Evolutionary conservation across 2,113 vertebrate genomes (phyloP).

Genomic region (Urocynchramus pylzowi): DNA sequence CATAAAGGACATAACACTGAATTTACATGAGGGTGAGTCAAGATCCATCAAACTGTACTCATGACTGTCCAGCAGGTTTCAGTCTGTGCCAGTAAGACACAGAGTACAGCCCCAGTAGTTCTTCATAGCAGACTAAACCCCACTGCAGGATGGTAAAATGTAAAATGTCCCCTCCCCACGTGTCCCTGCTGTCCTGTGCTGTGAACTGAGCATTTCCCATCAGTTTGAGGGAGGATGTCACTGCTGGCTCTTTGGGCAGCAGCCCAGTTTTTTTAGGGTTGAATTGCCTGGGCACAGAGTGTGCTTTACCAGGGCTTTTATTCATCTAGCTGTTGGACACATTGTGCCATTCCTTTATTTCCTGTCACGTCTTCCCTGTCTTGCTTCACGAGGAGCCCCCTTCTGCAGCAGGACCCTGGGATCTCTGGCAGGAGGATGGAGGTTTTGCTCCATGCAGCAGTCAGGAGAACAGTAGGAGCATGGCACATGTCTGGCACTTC

Average conservation of each 20-base stretch:
- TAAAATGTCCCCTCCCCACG: fast-evolving
- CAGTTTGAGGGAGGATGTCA: neutral
- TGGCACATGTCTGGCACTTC: neutral
- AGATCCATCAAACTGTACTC: neutral
- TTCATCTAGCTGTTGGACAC: neutral
- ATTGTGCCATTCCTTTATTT: neutral
- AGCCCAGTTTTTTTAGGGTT: neutral
- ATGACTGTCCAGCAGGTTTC: neutral
- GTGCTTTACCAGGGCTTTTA: neutral
- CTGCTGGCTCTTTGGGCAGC: neutral
- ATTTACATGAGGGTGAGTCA: neutral
- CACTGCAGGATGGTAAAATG: too few species aligned
- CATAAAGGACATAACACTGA: fast-evolving
- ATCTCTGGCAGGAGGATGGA: neutral
- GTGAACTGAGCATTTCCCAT: neutral
- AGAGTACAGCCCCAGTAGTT: neutral
- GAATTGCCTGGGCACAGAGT: neutral
- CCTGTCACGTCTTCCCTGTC: neutral
- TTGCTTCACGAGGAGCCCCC: neutral
- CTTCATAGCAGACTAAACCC: neutral
- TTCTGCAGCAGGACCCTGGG: neutral
- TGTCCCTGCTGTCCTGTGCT: neutral
- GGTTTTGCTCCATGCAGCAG: neutral
- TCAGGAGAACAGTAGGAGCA: neutral
- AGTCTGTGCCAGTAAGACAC: neutral